phyloP scores from a whole-genome alignment of 2,113 vertebrate genomes.

The Ptilonorhynchus violaceus region DNA sequence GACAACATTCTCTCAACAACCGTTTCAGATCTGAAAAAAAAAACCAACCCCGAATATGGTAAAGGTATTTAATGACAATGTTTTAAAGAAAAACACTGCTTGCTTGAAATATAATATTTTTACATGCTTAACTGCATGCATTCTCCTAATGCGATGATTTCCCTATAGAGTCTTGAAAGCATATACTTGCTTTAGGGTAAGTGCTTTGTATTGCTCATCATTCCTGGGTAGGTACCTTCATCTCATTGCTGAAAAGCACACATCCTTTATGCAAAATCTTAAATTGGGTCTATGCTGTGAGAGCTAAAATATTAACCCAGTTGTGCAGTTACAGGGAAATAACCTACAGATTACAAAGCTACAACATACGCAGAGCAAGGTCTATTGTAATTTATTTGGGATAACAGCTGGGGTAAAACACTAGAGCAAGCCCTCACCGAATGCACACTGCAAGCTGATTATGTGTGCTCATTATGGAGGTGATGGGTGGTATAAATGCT shows the following conservation, averaged over 20 bases:
- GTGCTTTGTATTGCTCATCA: conserved; percentile 41
- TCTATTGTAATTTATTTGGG: neutral
- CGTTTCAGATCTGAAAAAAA: conserved; percentile 87
- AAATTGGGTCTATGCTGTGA: neutral
- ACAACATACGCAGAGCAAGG: neutral
- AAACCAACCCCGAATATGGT: neutral
- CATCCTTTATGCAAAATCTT: conserved; percentile 10
- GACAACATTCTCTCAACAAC: conserved; percentile 99
- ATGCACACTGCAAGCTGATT: neutral
- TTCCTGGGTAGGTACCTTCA: neutral
- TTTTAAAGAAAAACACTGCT: neutral
- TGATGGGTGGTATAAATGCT: neutral
- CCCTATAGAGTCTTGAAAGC: conserved; percentile 48
- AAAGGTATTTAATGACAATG: neutral
- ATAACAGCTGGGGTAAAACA: neutral
- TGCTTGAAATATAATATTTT: conserved; percentile 11
- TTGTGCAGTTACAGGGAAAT: neutral
- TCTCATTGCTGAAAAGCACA: conserved; percentile 5
- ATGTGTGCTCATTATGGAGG: neutral
- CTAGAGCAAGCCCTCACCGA: neutral
- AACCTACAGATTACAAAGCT: neutral
- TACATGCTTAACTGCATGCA: conserved; percentile 4
- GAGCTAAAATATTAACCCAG: conserved; percentile 4
- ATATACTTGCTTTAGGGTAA: conserved; percentile 45
- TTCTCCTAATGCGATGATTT: conserved; percentile 53